Evolutionary conservation across 2,113 vertebrate species (phyloP).

Genomic region (Ptilorrhoa leucosticta): DNA sequence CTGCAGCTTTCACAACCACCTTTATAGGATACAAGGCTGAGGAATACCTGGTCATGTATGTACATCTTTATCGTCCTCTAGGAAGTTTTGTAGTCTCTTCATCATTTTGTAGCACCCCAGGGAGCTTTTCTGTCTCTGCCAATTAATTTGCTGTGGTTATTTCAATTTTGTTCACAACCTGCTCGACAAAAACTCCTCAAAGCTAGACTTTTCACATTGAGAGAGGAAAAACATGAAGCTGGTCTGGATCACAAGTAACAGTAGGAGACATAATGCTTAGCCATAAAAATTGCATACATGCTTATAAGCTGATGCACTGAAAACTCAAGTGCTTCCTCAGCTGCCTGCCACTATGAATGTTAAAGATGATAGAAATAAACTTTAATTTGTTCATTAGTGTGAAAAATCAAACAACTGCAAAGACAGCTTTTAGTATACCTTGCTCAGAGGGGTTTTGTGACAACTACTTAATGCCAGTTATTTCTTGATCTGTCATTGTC

Average conservation of each 20-base stretch:
- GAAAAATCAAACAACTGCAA: not conserved
- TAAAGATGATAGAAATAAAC: conserved; percentile 9
- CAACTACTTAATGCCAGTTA: not conserved
- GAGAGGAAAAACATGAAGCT: not conserved
- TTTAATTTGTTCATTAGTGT: conserved; percentile 32
- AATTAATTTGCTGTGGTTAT: conserved; percentile 26
- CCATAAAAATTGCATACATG: not conserved
- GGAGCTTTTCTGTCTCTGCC: not conserved
- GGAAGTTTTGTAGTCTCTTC: not conserved
- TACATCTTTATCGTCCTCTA: not conserved
- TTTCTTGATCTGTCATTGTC: not conserved
- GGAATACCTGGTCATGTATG: not conserved
- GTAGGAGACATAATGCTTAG: conserved; percentile 43
- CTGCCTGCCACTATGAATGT: conserved; percentile 34
- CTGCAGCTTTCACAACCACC: not conserved
- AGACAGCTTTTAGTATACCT: not conserved
- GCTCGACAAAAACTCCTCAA: not conserved
- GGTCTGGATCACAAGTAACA: not conserved
- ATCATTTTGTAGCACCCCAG: not conserved
- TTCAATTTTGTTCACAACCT: conserved; percentile 1
- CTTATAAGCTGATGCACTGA: conserved; percentile 23
- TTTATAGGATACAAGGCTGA: not conserved
- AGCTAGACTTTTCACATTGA: not conserved
- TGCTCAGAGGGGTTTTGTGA: accelerated
- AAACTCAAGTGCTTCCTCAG: conserved; percentile 48